Percentiles rank a stretch among this genome's conserved stretches.
These are phyloP conservation scores for Cochlearius cochlearius DNA, from an alignment of 2,113 vertebrate genomes.

Conservation along the genomic window DNA sequence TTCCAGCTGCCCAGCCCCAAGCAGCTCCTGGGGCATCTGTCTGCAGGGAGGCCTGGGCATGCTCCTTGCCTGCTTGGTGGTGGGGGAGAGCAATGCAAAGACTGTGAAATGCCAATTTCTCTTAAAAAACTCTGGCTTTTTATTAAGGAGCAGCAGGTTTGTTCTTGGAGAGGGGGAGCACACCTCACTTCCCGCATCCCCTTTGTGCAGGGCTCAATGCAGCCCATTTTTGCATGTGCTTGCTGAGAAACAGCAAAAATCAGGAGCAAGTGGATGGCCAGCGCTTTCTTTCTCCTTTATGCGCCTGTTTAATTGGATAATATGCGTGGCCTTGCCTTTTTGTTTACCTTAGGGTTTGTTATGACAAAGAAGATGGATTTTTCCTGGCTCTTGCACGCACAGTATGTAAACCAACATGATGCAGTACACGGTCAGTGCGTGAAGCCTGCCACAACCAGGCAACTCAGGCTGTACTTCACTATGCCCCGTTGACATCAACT, in stretches of 20 bases:
- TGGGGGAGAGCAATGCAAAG: neutral
- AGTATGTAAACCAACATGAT: neutral
- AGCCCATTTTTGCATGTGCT: neutral
- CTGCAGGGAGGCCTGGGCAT: neutral
- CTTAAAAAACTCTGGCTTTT: neutral
- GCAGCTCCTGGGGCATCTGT: neutral
- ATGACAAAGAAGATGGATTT: slow-evolving; percentile 63
- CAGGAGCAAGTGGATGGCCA: neutral
- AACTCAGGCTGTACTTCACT: neutral
- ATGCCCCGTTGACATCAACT: neutral
- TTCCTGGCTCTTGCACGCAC: slow-evolving; percentile 10
- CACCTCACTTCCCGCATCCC: neutral
- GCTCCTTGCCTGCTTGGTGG: fast-evolving
- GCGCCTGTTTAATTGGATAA: slow-evolving; percentile 43
- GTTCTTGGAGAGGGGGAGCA: neutral
- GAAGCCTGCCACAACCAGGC: neutral
- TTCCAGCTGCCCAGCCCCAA: neutral
- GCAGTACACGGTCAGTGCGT: fast-evolving
- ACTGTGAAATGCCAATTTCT: neutral
- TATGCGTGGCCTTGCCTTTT: neutral
- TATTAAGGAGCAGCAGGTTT: neutral
- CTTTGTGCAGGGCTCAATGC: fast-evolving
- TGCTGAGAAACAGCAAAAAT: neutral
- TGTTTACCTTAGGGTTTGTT: slow-evolving; percentile 67
- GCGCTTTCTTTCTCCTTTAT: neutral